Evolutionary conservation across 2,113 vertebrate species (phyloP).

Genomic region (Hippopotamus amphibius): DNA sequence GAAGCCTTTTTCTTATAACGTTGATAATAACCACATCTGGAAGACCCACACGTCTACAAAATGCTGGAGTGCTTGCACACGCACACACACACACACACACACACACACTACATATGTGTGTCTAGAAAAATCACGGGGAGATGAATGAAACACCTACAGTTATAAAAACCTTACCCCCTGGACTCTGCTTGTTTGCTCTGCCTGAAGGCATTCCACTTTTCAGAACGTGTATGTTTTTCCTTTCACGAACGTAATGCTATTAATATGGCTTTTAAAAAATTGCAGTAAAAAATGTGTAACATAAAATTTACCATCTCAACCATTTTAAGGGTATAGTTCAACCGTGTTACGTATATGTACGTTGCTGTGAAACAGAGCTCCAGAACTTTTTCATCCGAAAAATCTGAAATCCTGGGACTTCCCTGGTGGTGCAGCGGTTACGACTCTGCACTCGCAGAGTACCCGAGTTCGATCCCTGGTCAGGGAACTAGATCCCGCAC

Average conservation of each 20-base stretch:
- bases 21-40: neutral
- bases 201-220: neutral
- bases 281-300: neutral
- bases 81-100: neutral
- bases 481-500: too few species aligned
- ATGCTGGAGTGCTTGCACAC: neutral
- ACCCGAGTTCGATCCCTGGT: too few species aligned
- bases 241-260: neutral
- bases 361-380: neutral
- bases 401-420: neutral
- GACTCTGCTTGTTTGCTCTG: neutral
- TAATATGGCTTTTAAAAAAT: neutral
- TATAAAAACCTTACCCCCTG: neutral
- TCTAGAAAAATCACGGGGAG: neutral
- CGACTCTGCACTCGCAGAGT: too few species aligned
- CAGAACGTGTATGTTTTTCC: neutral
- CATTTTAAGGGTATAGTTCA: neutral
- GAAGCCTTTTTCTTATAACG: neutral
- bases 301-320: neutral
- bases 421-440: too few species aligned
- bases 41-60: neutral
- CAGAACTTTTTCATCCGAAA: neutral
- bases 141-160: neutral
- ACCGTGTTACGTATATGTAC: neutral
- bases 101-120: neutral